phyloP scores from a whole-genome alignment of 2,888 invertebrate species.

The Scelioninae gen. 1 region DNA sequence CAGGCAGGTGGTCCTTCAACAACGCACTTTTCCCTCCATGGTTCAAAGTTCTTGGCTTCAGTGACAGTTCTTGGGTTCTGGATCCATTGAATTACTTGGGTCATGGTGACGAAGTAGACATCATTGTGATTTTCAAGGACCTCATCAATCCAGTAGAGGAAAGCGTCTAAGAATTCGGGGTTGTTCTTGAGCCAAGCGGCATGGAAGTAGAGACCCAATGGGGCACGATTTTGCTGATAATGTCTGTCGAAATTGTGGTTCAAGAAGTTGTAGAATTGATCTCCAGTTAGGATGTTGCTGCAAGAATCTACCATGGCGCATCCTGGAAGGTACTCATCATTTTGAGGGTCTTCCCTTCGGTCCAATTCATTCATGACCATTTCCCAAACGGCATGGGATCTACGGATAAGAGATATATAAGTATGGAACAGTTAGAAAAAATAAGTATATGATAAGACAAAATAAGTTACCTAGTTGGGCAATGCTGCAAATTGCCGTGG shows the following conservation, averaged over 20 bases:
- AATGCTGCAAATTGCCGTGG: constrained; percentile 95
- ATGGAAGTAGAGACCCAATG: constrained; percentile 95
- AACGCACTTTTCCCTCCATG: constrained; percentile 96
- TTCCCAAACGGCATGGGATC: constrained; percentile 96
- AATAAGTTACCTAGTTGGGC: constrained; percentile 89
- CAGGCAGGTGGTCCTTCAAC: constrained; percentile 93
- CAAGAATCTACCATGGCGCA: constrained; percentile 98
- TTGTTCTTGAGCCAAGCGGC: constrained; percentile 97
- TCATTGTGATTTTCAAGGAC: constrained; percentile 93
- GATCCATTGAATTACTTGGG: constrained; percentile 98
- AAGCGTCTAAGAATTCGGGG: constrained; percentile 95
- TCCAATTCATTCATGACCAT: constrained; percentile 98
- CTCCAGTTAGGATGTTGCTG: constrained; percentile 95
- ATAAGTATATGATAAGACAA: not conserved
- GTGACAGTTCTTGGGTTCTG: constrained; percentile 94
- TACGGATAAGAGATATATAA: constrained; percentile 52
- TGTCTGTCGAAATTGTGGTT: constrained; percentile 97
- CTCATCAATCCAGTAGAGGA: constrained; percentile 97
- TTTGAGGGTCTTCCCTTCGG: constrained; percentile 94
- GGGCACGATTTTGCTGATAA: constrained; percentile 95
- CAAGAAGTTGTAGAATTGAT: constrained; percentile 97
- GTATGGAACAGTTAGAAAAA: not conserved
- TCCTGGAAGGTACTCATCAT: constrained; percentile 94
- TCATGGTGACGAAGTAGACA: constrained; percentile 97
- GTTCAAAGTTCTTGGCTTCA: constrained; percentile 95